Evolutionary conservation across 1,140 invertebrate genomes (phyloP), one percentile per base, ranked within the genome.

Genomic region (Leptestheria dahalacensis): DNA sequence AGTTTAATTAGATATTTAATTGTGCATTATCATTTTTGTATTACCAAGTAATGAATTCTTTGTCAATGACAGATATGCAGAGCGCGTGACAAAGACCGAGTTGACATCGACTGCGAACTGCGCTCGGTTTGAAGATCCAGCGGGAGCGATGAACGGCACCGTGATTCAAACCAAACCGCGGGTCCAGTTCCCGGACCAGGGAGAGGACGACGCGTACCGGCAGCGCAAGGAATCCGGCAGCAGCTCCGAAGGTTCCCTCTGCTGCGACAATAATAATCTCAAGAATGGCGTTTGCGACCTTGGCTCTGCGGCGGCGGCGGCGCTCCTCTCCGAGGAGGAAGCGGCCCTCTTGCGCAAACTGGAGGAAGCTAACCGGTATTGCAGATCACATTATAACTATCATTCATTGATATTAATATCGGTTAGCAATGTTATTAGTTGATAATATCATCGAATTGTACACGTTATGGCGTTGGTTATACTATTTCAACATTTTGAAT

Each of bases 301-400:
- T 15, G 26, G 24, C 3, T 52, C 50, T 15, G 24, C 53, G 9
- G 26, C 21, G 12, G 51, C 61, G 54, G 54, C 61, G 6, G 62
- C 60, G 10, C 41, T 59, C 15, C 49, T 62, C 3, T 59, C 64
- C 15, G 62, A 67, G 61, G 74, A 75, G 66, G 86, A 89, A 72
- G 79, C 87, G 77, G 83, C 83, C 76, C 79, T 95, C 58, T 76
- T 95, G 66, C 88, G 87, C 70, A 92, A 91, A 73, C 81, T 95
- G 77, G 90, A 94, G 78, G 89, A 90, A 67, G 89, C 89, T 66
- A 95, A 95, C 73, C 83, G 81, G 82, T 83, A 68, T 41, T 41
- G 6, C n/a, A n/a, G n/a, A n/a, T n/a, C n/a, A n/a, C n/a, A n/a
- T n/a, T n/a, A n/a, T n/a, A n/a, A n/a, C n/a, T n/a, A n/a, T n/a